These are phyloP conservation scores for Tarsius wallacei DNA, from an alignment of 2,797 vertebrate genomes.

Conservation along the genomic window DNA sequence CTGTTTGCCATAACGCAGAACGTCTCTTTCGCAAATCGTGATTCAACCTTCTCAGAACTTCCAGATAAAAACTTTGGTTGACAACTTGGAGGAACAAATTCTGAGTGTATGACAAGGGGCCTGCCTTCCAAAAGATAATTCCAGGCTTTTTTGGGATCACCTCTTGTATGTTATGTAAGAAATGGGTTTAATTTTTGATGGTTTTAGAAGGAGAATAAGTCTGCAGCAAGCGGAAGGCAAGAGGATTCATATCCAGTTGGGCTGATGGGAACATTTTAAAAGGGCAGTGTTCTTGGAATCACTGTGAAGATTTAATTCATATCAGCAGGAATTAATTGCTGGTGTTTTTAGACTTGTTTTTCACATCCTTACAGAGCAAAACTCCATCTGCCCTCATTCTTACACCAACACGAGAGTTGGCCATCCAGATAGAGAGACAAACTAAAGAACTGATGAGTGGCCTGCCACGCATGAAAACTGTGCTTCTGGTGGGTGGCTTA, in stretches of 20 bases:
- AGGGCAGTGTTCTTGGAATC: not conserved
- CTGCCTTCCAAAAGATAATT: too few species aligned
- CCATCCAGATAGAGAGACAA: constrained; percentile 98
- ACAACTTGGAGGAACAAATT: too few species aligned
- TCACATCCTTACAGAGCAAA: constrained; percentile 82
- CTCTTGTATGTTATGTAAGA: not conserved
- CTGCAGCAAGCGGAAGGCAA: not conserved
- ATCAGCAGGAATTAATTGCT: accelerated
- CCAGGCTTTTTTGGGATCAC: too few species aligned
- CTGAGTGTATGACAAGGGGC: too few species aligned
- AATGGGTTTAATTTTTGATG: not conserved
- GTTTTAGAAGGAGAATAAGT: not conserved
- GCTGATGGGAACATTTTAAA: not conserved
- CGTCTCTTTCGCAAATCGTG: too few species aligned
- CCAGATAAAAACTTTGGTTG: too few species aligned
- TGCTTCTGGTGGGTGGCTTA: constrained; percentile 97
- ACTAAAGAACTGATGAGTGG: constrained; percentile 96
- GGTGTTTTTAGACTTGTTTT: constrained; percentile 27
- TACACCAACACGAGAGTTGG: constrained; percentile 97
- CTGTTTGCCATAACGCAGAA: too few species aligned
- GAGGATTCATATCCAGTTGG: not conserved
- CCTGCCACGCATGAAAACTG: constrained; percentile 96
- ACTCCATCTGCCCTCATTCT: constrained; percentile 94
- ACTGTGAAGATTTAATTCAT: accelerated
- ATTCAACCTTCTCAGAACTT: too few species aligned